A percentile compares a stretch with the other conserved stretches of the same genome.
phyloP scores from a whole-genome alignment of 2,888 invertebrate species.

The Habroteleia sp. region DNA sequence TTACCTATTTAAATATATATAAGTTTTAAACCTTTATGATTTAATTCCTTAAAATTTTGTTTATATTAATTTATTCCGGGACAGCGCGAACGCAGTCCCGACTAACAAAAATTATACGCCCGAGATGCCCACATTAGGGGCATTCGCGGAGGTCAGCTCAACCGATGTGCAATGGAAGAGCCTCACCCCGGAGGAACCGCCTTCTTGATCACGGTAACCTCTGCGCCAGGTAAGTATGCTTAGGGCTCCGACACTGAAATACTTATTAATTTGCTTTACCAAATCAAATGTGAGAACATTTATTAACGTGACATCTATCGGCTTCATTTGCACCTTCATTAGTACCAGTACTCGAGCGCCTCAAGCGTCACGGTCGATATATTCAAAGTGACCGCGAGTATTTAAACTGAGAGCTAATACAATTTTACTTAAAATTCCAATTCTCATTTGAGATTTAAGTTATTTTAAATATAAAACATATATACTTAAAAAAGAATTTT shows the following conservation, averaged over 20 bases:
- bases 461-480: too few species aligned
- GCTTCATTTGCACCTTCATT: background rate
- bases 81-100: constrained; percentile 36
- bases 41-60: constrained; percentile 7
- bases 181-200: constrained; percentile 25
- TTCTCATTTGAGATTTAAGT: too few species aligned
- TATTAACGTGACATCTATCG: background rate
- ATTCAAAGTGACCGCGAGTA: too few species aligned
- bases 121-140: constrained; percentile 31
- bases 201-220: constrained; percentile 31
- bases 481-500: too few species aligned
- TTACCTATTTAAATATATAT: too few species aligned
- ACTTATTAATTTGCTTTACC: background rate
- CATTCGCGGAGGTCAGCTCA: constrained; percentile 23
- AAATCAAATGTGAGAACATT: background rate
- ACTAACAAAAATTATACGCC: constrained; percentile 31
- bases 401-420: too few species aligned
- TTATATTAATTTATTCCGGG: constrained; percentile 23
- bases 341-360: background rate
- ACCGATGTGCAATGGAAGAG: constrained; percentile 20
- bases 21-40: too few species aligned
- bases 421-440: too few species aligned
- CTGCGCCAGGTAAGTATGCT: constrained; percentile 37
- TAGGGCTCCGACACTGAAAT: background rate
- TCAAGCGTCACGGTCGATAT: background rate